Percentiles rank a stretch among this genome's conserved stretches.
These are phyloP conservation scores for Campopleginae sp. DNA, from an alignment of 2,888 invertebrate genomes.

Conservation along the genomic window DNA sequence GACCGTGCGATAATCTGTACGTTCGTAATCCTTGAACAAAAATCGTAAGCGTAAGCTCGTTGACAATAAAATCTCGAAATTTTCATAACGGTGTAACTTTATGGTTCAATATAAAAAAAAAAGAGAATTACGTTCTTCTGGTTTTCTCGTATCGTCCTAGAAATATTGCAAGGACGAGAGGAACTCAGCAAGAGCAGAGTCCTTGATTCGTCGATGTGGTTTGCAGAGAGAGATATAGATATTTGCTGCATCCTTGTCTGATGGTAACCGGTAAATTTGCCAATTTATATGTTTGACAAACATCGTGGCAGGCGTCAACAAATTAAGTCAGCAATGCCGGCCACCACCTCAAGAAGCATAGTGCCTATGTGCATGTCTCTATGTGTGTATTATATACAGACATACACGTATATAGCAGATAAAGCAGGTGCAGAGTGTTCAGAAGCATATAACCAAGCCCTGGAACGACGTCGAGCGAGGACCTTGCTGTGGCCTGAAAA, in stretches of 20 bases:
- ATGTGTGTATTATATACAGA: slow-evolving; percentile 11
- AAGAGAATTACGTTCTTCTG: neutral
- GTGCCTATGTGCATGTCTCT: neutral
- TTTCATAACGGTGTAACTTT: neutral
- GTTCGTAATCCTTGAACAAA: too few relatives aligned
- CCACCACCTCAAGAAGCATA: slow-evolving; percentile 46
- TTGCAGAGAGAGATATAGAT: slow-evolving; percentile 11
- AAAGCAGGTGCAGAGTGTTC: slow-evolving; percentile 57
- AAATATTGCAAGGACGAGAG: neutral
- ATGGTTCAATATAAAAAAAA: neutral
- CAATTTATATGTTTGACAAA: slow-evolving; percentile 75
- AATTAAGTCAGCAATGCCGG: slow-evolving; percentile 70
- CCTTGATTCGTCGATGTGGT: neutral
- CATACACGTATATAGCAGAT: slow-evolving; percentile 27
- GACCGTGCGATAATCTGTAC: too few relatives aligned
- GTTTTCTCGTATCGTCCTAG: neutral
- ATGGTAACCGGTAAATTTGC: slow-evolving; percentile 71
- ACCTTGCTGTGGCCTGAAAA: slow-evolving; percentile 52
- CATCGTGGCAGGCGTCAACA: slow-evolving; percentile 72
- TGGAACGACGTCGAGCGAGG: slow-evolving; percentile 46
- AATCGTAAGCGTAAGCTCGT: neutral
- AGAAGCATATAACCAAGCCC: slow-evolving; percentile 35
- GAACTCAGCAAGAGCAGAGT: neutral
- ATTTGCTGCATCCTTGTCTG: slow-evolving; percentile 39
- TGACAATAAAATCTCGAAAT: too few relatives aligned